Evolutionary conservation across 2,113 vertebrate species (phyloP).

Genomic region (Siniperca chuatsi): DNA sequence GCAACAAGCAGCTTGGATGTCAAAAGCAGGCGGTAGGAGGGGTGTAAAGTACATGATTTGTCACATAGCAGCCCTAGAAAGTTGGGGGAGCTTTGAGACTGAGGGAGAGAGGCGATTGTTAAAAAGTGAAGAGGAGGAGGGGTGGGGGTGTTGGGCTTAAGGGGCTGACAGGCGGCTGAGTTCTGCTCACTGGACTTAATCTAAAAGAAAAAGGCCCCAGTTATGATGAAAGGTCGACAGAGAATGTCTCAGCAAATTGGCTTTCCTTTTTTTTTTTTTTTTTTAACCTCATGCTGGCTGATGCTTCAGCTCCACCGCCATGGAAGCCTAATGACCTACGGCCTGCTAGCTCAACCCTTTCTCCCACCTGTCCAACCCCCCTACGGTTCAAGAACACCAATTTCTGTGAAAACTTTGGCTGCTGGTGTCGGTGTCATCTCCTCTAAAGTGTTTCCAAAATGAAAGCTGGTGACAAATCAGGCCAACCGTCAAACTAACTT

Average conservation of each 20-base stretch:
- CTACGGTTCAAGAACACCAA: neutral
- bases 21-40: constrained; percentile 71
- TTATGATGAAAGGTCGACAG: constrained; percentile 75
- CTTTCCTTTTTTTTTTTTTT: constrained; percentile 28
- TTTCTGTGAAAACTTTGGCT: constrained; percentile 30
- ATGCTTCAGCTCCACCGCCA: constrained; percentile 51
- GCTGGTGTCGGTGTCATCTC: neutral
- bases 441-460: constrained; percentile 12
- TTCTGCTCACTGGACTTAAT: constrained; percentile 77
- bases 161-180: constrained; percentile 67
- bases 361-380: constrained; percentile 60
- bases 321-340: constrained; percentile 72
- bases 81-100: constrained; percentile 84
- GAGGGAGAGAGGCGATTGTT: constrained; percentile 79
- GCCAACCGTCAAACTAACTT: neutral
- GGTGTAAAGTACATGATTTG: constrained; percentile 84
- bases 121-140: constrained; percentile 61
- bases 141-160: constrained; percentile 44
- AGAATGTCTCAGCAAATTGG: constrained; percentile 79
- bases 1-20: constrained; percentile 89
- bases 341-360: constrained; percentile 47
- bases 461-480: neutral
- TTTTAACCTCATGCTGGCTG: constrained; percentile 42
- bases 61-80: constrained; percentile 87
- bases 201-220: constrained; percentile 69